Evolutionary conservation across 2,113 vertebrate species (phyloP).

Genomic region (Chaetorhynchus papuensis): DNA sequence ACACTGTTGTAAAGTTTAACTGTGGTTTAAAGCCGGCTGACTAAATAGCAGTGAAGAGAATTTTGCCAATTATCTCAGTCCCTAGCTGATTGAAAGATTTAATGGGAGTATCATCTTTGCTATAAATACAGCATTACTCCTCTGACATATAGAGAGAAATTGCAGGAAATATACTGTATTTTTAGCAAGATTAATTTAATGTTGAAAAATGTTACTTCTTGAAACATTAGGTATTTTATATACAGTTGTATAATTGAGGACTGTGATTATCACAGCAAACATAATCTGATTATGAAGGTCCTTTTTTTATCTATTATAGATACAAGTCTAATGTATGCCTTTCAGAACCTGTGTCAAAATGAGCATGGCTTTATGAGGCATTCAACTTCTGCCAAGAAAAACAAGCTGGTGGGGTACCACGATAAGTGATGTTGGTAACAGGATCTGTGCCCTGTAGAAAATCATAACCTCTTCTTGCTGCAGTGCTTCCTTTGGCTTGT

Average conservation of each 20-base stretch:
- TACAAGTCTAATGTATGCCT: not conserved
- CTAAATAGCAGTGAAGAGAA: not conserved
- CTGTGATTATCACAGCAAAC: not conserved
- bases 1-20: not conserved
- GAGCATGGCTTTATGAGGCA: not conserved
- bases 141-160: not conserved
- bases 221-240: not conserved
- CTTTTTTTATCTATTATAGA: not conserved
- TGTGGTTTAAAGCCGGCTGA: not conserved
- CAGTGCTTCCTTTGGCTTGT: not conserved
- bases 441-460: not conserved
- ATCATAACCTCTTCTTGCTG: not conserved
- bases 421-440: not conserved
- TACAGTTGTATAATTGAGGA: not conserved
- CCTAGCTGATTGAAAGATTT: not conserved
- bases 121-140: constrained; percentile 5
- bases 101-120: not conserved
- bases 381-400: not conserved
- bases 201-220: constrained; percentile 2
- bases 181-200: constrained; percentile 12
- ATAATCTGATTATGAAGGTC: not conserved
- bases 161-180: not conserved
- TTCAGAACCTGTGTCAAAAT: not conserved
- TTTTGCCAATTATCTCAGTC: not conserved
- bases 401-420: not conserved